A percentile compares a stretch with the other conserved stretches of the same genome.
phyloP scores from a whole-genome alignment of 1,140 invertebrate species.

The Megalopta genalis region DNA sequence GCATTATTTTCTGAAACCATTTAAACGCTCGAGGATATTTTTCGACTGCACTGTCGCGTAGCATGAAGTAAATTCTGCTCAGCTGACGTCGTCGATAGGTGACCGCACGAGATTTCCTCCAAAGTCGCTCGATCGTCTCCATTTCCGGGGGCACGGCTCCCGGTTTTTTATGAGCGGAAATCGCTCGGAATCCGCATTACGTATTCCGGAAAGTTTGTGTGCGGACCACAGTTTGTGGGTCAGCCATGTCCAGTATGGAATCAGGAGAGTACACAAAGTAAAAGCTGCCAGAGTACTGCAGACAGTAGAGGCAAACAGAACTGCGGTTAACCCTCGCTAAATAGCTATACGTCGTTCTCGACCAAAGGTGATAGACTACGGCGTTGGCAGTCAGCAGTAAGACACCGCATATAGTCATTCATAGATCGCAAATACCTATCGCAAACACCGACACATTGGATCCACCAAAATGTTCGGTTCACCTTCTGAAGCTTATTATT shows the following conservation, averaged over 20 bases:
- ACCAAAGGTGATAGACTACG: conserved; percentile 6
- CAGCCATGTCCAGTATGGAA: conserved; percentile 27
- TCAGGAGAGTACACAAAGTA: conserved; percentile 41
- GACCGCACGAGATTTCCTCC: too few relatives aligned
- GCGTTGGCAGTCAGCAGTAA: conserved; percentile 7
- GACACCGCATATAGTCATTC: conserved; percentile 5
- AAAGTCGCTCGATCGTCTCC: background rate
- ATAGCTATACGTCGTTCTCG: conserved; percentile 21
- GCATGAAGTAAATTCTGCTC: too few relatives aligned
- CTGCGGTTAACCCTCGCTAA: conserved; percentile 44
- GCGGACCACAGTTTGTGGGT: conserved; percentile 27
- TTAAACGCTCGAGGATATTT: too few relatives aligned
- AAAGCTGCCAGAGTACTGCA: conserved; percentile 39
- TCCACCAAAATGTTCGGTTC: too few relatives aligned
- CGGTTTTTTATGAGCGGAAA: conserved; percentile 1
- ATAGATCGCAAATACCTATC: background rate
- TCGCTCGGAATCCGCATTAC: conserved; percentile 23
- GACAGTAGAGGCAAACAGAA: conserved; percentile 42
- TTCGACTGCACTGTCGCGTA: too few relatives aligned
- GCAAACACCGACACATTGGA: background rate
- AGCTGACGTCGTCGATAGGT: too few relatives aligned
- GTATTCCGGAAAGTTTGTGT: conserved; percentile 36
- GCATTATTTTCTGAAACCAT: too few relatives aligned
- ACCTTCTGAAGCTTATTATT: too few relatives aligned
- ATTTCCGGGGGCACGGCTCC: background rate